Percentiles rank a stretch among this genome's conserved stretches.
Conservation (phyloP, 2,888 invertebrate genomes). For the Netelia virgata region DNA sequence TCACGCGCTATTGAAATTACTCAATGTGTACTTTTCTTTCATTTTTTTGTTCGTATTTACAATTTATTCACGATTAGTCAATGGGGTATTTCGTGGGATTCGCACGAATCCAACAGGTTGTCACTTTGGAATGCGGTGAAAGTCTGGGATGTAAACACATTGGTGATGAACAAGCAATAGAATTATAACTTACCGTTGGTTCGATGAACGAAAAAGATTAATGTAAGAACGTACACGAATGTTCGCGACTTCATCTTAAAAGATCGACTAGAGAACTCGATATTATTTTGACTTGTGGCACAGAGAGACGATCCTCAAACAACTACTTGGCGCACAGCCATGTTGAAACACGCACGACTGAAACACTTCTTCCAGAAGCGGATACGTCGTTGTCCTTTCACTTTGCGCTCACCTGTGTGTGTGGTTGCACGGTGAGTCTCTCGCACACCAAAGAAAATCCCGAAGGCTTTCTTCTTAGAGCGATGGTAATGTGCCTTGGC, state of each 20-base stretch:
- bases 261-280: constrained; percentile 43
- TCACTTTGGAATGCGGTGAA: constrained; percentile 59
- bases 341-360: constrained; percentile 77
- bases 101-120: constrained; percentile 34
- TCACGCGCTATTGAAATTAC: constrained; percentile 21
- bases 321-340: constrained; percentile 76
- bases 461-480: constrained; percentile 21
- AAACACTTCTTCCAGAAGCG: constrained; percentile 69
- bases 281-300: constrained; percentile 25
- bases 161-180: not conserved
- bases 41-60: not conserved
- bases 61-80: constrained; percentile 22
- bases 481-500: not conserved
- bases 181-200: constrained; percentile 72
- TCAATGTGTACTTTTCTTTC: not conserved
- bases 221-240: constrained; percentile 57
- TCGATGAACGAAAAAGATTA: constrained; percentile 64
- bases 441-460: constrained; percentile 1
- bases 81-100: constrained; percentile 37
- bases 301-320: constrained; percentile 47
- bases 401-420: constrained; percentile 58
- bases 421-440: constrained; percentile 46
- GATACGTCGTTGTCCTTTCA: constrained; percentile 71
- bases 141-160: constrained; percentile 13
- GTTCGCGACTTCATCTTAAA: constrained; percentile 69